Conservation (phyloP, 2,797 vertebrate genomes). For the Rhinophrynus dorsalis region DNA sequence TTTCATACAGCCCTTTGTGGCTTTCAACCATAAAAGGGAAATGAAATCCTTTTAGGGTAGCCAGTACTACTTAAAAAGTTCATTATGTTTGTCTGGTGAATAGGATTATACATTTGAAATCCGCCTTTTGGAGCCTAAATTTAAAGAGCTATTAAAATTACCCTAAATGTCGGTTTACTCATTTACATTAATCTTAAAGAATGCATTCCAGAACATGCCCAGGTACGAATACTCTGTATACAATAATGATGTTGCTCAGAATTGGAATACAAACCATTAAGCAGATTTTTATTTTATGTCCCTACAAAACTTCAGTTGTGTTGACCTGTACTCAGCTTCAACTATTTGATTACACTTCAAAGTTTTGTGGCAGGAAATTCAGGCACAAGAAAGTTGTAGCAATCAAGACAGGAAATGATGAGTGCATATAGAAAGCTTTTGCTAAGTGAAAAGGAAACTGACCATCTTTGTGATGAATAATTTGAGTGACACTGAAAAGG, state of each 20-base stretch:
- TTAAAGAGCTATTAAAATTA: conserved; percentile 6
- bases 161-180: not conserved
- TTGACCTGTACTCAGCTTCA: conserved; percentile 25
- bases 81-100: conserved; percentile 9
- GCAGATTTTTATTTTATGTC: conserved; percentile 39
- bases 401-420: conserved; percentile 49
- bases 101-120: not conserved
- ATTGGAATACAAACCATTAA: conserved; percentile 37
- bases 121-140: conserved; percentile 5
- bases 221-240: not conserved
- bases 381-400: conserved; percentile 32
- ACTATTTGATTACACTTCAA: conserved; percentile 46
- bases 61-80: conserved; percentile 17
- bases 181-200: not conserved
- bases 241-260: conserved; percentile 7
- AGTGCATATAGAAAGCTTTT: conserved; percentile 26
- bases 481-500: conserved; percentile 21
- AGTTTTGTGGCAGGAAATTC: conserved; percentile 37
- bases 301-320: conserved; percentile 16
- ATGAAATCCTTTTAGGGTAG: conserved; percentile 9
- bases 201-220: not conserved
- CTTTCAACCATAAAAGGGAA: conserved; percentile 2
- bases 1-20: conserved; percentile 3
- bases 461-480: conserved; percentile 27
- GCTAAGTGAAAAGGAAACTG: conserved; percentile 35